These are phyloP conservation scores for Drosophila pallidifrons DNA, from an alignment of 1,140 invertebrate species.

Conservation along the genomic window DNA sequence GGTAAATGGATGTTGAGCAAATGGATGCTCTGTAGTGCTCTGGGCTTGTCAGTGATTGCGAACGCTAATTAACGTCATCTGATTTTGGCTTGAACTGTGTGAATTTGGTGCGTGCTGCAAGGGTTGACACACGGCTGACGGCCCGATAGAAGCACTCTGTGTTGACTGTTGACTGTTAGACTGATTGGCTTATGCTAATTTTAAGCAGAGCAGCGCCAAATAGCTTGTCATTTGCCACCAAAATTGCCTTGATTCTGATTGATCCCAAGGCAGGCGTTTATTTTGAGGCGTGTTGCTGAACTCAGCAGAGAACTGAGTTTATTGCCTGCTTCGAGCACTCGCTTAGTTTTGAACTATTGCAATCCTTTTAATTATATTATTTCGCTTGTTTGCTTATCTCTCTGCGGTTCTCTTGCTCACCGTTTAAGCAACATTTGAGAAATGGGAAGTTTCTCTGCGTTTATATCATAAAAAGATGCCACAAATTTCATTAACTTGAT, in stretches of 20 bases:
- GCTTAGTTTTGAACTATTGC: constrained; percentile 10
- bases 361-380: constrained; percentile 33
- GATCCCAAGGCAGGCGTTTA: constrained; percentile 16
- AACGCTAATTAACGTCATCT: constrained; percentile 57
- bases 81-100: constrained; percentile 26
- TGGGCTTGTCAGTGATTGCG: constrained; percentile 55
- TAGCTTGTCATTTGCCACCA: constrained; percentile 40
- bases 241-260: constrained; percentile 25
- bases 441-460: constrained; percentile 7
- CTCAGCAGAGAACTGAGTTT: background rate
- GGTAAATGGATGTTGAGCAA: constrained; percentile 15
- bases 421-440: background rate
- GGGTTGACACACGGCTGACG: constrained; percentile 5
- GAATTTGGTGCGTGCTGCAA: background rate
- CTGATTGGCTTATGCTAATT: constrained; percentile 75
- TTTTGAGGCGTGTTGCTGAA: constrained; percentile 13
- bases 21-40: background rate
- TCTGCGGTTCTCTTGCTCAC: background rate
- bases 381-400: constrained; percentile 4
- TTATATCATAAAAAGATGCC: constrained; percentile 23
- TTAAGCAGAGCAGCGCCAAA: constrained; percentile 32
- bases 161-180: constrained; percentile 11
- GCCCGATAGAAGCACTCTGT: background rate
- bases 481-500: constrained; percentile 33
- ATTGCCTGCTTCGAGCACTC: background rate